Evolutionary conservation across 2,113 vertebrate genomes (phyloP), one percentile per base, ranked within the genome.

Genomic region (Beaufortia kweichowensis): DNA sequence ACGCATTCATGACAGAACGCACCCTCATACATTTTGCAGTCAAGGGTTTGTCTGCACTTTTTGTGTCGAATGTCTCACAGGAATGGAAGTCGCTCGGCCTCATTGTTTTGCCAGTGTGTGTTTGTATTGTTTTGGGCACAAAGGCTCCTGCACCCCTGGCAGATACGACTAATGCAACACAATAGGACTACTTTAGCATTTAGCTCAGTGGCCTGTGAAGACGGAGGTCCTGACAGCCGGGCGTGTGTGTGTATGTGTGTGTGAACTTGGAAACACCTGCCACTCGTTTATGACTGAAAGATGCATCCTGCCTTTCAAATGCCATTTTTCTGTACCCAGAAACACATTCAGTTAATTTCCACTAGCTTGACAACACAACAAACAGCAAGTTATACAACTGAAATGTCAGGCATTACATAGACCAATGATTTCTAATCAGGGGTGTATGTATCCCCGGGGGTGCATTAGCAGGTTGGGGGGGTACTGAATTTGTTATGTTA

Each of bases 261-360:
- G 61, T 21, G 61, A 61, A 50, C 26, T 57, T 81, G 80, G 80
- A 78, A 81, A 74, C 80, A 81, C 75, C 80, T 81, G 75, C 75
- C 76, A 24, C 24, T 81, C 9, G 63, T 81, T 68, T 74, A 21
- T 74, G 46, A 81, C 29, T 69, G 75, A 81, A 74, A 74, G 80
- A 81, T 78, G 72, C 55, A 74, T 81, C 75, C 80, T 81, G 79
- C 62, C 5, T 77, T 81, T 77, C 61, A 60, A 46, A 61, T 60
- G 43, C 31, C 23, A 29, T 53, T 72, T 21, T 41, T 29, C 19
- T 21, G 19, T 43, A 41, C 59, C 62, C 67, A 43, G 19, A 71
- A 72, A 81, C 43, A 46, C 6, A 72, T 59, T 71, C 12, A 50
- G 46, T 39, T 48, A 65, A 61, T 71, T 64, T 33, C 48, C 73